Conservation (phyloP, 2,797 vertebrate species). For the Micrastur ruficollis region DNA sequence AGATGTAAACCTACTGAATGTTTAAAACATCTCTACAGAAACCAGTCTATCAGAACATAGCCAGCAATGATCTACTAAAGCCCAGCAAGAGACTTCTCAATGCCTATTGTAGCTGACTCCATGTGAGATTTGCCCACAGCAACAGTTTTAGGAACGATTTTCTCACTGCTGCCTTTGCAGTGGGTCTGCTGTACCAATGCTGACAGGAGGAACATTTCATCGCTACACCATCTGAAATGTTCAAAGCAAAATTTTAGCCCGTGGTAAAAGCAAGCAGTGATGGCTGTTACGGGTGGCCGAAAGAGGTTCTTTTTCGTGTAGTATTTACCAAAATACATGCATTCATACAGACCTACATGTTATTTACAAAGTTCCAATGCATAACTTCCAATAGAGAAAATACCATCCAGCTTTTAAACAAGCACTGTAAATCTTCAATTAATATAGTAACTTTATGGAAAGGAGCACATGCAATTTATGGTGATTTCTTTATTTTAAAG, state of each 20-base stretch:
- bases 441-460: background rate
- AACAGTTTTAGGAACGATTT: background rate
- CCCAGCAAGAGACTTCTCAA: background rate
- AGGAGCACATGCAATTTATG: background rate
- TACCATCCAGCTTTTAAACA: background rate
- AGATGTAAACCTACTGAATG: background rate
- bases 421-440: background rate
- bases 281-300: rapidly evolving
- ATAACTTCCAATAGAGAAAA: background rate
- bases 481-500: background rate
- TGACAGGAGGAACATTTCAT: background rate
- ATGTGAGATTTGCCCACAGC: background rate
- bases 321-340: background rate
- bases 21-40: background rate
- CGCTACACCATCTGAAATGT: background rate
- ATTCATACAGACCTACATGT: background rate
- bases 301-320: background rate
- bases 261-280: rapidly evolving
- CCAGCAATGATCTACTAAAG: too few relatives aligned
- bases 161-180: background rate
- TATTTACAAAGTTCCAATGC: background rate
- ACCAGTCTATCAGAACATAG: background rate
- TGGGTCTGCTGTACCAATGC: background rate
- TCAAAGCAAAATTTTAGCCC: background rate
- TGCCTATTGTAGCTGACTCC: background rate